Evolutionary conservation across 2,113 vertebrate species (phyloP).

Genomic region (Toxotes chatareus): DNA sequence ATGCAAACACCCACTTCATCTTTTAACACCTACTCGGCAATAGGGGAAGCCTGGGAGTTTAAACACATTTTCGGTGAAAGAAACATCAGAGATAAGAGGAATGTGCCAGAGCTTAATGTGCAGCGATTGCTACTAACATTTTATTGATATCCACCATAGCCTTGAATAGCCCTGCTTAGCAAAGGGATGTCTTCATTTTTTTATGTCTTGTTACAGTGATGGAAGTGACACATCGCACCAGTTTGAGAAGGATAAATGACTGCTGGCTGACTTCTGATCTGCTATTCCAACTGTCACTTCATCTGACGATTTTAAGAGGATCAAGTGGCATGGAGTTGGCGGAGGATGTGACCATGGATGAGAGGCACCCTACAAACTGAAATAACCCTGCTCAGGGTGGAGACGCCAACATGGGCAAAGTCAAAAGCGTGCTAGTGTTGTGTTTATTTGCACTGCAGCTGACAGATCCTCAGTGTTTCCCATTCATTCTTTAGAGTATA

Average conservation of each 20-base stretch:
- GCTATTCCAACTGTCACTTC: constrained; percentile 51
- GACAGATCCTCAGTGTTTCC: constrained; percentile 5
- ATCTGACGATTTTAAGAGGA: constrained; percentile 58
- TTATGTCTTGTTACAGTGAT: constrained; percentile 36
- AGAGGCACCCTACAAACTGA: constrained; percentile 47
- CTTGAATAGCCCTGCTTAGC: constrained; percentile 24
- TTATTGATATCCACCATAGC: constrained; percentile 49
- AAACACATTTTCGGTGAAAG: constrained; percentile 49
- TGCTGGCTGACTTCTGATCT: constrained; percentile 60
- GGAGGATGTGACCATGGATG: constrained; percentile 38
- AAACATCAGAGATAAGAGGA: constrained; percentile 52
- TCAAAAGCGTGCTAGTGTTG: constrained; percentile 1
- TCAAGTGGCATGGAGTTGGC: constrained; percentile 46
- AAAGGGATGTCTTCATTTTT: constrained; percentile 2
- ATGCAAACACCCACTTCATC: constrained; percentile 54
- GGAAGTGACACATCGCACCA: constrained; percentile 29
- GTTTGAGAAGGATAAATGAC: constrained; percentile 51
- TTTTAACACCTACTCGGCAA: constrained; percentile 47
- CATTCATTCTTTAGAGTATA: not conserved
- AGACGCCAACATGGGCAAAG: not conserved
- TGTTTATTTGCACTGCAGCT: constrained; percentile 10
- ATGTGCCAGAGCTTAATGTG: constrained; percentile 55
- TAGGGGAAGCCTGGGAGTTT: constrained; percentile 53
- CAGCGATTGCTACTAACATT: constrained; percentile 49
- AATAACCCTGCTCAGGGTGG: constrained; percentile 21